Conservation (phyloP, 2,113 vertebrate genomes). For the Sula dactylatra region DNA sequence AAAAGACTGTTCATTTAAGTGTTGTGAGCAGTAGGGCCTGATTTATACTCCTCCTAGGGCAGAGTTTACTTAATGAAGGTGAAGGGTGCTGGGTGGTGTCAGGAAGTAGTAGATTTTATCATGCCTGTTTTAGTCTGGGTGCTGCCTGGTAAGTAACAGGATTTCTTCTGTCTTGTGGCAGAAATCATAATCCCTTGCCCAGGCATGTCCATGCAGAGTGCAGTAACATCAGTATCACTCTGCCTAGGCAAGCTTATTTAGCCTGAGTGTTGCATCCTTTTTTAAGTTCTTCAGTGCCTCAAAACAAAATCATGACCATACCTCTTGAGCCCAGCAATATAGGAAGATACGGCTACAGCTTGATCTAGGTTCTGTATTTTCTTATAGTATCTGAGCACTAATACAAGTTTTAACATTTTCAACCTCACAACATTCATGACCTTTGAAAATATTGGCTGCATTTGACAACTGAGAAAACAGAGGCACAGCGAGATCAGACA, state of each 20-base stretch:
- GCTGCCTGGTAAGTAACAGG: background rate
- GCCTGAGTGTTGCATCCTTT: background rate
- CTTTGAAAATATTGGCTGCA: background rate
- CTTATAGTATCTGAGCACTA: background rate
- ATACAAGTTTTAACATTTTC: background rate
- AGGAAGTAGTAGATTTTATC: conserved; percentile 34
- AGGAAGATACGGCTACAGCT: background rate
- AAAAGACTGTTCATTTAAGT: background rate
- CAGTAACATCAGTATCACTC: background rate
- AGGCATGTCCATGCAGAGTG: background rate
- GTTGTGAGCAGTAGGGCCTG: background rate
- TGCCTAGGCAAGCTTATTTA: background rate
- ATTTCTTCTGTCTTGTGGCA: background rate
- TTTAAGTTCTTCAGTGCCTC: background rate
- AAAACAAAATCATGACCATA: background rate
- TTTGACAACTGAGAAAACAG: background rate
- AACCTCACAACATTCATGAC: background rate
- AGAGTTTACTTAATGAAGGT: background rate
- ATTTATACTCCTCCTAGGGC: background rate
- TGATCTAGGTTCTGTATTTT: background rate
- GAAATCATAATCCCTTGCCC: background rate
- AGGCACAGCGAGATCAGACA: background rate
- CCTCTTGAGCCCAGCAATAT: background rate
- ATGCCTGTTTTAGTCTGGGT: background rate
- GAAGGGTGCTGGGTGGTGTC: background rate